A percentile compares a stretch with the other conserved stretches of the same genome.
phyloP scores from a whole-genome alignment of 2,113 vertebrate genomes.

The Oreochromis tanganicae region DNA sequence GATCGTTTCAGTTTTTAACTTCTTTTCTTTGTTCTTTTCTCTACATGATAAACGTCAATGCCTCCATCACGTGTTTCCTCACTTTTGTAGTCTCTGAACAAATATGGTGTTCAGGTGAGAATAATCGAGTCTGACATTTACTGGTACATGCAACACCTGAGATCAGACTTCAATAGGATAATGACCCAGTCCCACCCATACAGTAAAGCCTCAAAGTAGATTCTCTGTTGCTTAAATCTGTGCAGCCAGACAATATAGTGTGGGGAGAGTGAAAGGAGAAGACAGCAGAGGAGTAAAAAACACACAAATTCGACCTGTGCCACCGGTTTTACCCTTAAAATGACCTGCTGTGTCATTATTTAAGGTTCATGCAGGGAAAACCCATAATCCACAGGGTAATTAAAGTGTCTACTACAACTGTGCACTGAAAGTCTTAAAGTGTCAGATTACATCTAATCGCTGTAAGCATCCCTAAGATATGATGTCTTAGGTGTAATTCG shows the following conservation, averaged over 20 bases:
- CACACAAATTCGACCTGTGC: not conserved
- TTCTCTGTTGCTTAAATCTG: not conserved
- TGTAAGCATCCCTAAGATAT: not conserved
- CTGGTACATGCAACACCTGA: not conserved
- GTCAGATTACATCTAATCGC: not conserved
- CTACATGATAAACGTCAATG: not conserved
- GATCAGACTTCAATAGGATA: not conserved
- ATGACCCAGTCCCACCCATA: not conserved
- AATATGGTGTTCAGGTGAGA: not conserved
- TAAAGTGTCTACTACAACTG: not conserved
- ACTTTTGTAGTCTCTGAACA: not conserved
- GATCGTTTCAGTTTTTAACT: conserved; percentile 8
- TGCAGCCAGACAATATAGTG: not conserved
- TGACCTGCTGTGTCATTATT: not conserved
- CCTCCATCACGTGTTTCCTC: not conserved
- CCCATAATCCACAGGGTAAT: not conserved
- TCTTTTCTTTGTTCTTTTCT: not conserved
- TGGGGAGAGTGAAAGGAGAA: not conserved
- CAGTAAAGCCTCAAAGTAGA: not conserved
- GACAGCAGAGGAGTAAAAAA: not conserved
- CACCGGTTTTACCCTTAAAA: not conserved
- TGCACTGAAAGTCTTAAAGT: not conserved
- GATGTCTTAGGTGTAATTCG: not conserved
- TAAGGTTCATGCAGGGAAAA: not conserved
- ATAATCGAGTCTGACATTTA: not conserved